Base-by-base conservation (phyloP, 2,113 vertebrate genomes). In the Ahaetulla prasina region DNA sequence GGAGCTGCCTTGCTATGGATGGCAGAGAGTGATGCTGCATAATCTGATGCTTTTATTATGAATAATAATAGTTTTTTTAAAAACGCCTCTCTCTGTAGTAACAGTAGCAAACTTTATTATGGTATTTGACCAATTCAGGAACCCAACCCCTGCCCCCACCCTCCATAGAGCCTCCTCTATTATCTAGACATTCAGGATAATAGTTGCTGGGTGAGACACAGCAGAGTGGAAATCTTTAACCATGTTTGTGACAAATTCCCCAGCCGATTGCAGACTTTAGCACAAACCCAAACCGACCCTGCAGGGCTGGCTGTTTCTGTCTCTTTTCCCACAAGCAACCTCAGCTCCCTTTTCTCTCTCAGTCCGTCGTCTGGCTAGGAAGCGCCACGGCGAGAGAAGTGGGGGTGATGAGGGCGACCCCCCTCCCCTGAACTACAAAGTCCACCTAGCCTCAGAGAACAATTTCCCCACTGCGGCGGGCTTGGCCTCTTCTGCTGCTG, bases 391-490 rank as follows among this genome's bases (percentile, higher is more conserved):
- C 53, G 98, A 98, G 95, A 97, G 96, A 87, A 96, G 95, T 12
- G 49, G 63, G 0, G 98, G 95, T 0, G 93, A 91, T 0, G 92
- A 95, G 0, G 93, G 96, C 2, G 96, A 96, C 12, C 0, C 91
- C 0, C 96, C 95, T 0, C 92, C 96, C 0, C 93, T 96, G 49
- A 92, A 92, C 92, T 98, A 98, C 94, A 99, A 98, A 95, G 97
- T 99, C 91, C 99, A 99, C 88, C 94, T 99, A 39, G 99, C 99
- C 89, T 99, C 99, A 0, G 96, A 97, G 60, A 99, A 99, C 97
- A 98, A 99, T 97, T 99, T 99, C 94, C 99, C 99, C 93, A 99
- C 99, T 0, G 99, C 99, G 0, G 99, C 99, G 0, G 99, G 99
- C 20, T 96, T 99, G 63, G 99, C 99, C 0, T 99, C 99, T 4